phyloP scores from a whole-genome alignment of 2,888 invertebrate genomes.

The Ophioninae sp. region DNA sequence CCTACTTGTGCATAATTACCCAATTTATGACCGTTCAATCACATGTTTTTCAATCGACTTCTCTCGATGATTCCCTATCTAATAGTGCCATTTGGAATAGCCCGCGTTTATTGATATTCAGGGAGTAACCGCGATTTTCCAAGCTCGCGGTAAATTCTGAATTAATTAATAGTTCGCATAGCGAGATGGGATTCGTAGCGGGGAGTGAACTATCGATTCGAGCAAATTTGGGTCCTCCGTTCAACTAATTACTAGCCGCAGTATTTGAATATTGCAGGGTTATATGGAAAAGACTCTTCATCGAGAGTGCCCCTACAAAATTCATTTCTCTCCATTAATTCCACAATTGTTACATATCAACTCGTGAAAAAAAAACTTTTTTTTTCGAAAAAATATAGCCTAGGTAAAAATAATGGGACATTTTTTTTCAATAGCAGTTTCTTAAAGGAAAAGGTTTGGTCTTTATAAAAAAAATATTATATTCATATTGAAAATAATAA shows the following conservation, averaged over 20 bases:
- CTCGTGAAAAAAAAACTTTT: not conserved
- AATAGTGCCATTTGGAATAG: constrained; percentile 7
- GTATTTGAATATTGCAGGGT: not conserved
- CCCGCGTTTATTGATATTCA: constrained; percentile 33
- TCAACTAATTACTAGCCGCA: constrained; percentile 7
- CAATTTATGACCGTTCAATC: not conserved
- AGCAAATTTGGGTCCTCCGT: not conserved
- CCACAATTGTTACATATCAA: not conserved
- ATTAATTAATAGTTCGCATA: constrained; percentile 51
- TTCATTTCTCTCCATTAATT: not conserved
- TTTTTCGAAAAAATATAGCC: not conserved
- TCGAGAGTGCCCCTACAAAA: not conserved
- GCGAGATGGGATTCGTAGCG: not conserved
- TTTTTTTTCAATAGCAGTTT: too few species aligned
- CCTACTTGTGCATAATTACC: too few species aligned
- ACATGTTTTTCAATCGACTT: not conserved
- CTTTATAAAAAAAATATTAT: too few species aligned
- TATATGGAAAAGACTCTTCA: not conserved
- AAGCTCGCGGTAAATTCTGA: constrained; percentile 40
- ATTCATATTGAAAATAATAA: too few species aligned
- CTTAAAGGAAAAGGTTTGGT: too few species aligned
- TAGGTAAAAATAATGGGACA: too few species aligned
- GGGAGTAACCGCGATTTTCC: constrained; percentile 46
- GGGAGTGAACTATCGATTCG: constrained; percentile 10
- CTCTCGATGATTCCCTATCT: constrained; percentile 11